A percentile compares a stretch with the other conserved stretches of the same genome.
These are phyloP conservation scores for Tipula helvola DNA, from an alignment of 2,888 invertebrate genomes.

Conservation along the genomic window DNA sequence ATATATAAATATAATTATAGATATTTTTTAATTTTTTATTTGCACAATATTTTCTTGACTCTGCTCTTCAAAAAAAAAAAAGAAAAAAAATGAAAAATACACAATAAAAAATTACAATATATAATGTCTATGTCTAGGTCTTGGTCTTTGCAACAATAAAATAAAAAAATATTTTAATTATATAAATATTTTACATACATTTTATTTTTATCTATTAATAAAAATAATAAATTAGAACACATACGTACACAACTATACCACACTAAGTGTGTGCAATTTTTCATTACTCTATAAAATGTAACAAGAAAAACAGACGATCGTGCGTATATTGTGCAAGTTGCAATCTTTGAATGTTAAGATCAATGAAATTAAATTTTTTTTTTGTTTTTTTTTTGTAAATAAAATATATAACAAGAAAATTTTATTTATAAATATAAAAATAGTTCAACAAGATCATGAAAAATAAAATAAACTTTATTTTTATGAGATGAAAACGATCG, in stretches of 20 bases:
- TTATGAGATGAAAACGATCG: not conserved
- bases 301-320: not conserved
- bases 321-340: not conserved
- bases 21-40: not conserved
- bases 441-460: conserved; percentile 4
- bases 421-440: not conserved
- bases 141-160: not conserved
- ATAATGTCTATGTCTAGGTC: not conserved
- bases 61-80: not conserved
- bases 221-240: not conserved
- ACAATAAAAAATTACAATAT: not conserved
- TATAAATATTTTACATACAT: not conserved
- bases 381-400: not conserved
- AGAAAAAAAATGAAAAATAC: not conserved
- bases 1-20: not conserved
- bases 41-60: not conserved
- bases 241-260: not conserved
- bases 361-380: not conserved
- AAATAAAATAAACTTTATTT: not conserved
- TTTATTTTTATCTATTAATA: not conserved
- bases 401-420: not conserved
- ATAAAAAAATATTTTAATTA: not conserved
- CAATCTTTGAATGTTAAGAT: not conserved
- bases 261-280: not conserved
- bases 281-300: not conserved